Percentiles rank a stretch among this genome's conserved stretches.
Conservation (phyloP, 2,797 vertebrate genomes). For the Glyptemys insculpta region DNA sequence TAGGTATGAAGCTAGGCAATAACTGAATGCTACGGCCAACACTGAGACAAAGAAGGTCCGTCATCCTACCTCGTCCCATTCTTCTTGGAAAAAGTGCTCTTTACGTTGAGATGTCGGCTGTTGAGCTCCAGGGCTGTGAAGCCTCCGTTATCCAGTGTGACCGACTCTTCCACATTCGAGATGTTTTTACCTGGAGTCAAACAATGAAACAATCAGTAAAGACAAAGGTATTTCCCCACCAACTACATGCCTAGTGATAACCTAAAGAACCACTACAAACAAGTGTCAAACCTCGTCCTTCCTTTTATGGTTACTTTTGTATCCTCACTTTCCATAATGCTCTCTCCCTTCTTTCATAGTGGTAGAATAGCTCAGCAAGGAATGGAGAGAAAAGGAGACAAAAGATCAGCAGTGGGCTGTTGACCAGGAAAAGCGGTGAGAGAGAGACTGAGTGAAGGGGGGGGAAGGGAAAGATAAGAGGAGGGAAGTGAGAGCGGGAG, state of each 20-base stretch:
- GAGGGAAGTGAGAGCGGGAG: not conserved
- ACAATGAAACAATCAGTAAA: constrained; percentile 32
- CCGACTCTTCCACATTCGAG: constrained; percentile 89
- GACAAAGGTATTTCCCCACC: not conserved
- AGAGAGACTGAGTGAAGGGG: not conserved
- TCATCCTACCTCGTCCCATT: constrained; percentile 91
- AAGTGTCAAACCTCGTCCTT: not conserved
- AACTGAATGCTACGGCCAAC: not conserved
- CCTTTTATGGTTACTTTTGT: not conserved
- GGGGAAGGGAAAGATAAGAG: not conserved
- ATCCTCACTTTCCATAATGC: not conserved
- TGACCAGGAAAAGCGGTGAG: not conserved
- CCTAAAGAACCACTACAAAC: not conserved
- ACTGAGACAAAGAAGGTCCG: not conserved
- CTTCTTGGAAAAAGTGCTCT: constrained; percentile 93
- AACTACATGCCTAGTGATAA: not conserved
- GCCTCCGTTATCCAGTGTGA: constrained; percentile 94
- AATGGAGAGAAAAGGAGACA: not conserved
- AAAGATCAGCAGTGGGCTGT: not conserved
- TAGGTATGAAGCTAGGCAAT: not conserved
- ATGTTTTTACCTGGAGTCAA: constrained; percentile 87
- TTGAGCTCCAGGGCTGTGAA: constrained; percentile 95
- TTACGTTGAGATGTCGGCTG: constrained; percentile 92
- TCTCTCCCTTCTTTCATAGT: not conserved
- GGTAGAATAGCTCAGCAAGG: not conserved